These are phyloP conservation scores for Ibycter americanus DNA, from an alignment of 2,797 vertebrate species.

Conservation along the genomic window DNA sequence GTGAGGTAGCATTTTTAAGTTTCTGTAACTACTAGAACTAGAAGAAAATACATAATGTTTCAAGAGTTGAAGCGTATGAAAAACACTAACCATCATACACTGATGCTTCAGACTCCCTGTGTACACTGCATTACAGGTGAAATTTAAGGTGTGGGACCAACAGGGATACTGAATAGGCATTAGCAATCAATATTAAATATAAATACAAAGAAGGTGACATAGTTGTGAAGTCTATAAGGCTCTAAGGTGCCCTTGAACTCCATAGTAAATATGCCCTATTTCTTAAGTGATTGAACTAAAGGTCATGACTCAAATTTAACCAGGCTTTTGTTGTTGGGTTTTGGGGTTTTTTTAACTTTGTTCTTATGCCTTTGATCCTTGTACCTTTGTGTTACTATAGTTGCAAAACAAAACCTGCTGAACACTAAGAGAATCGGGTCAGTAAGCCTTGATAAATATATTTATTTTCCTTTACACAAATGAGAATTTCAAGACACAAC, in stretches of 20 bases:
- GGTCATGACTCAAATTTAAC: not conserved
- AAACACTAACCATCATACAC: not conserved
- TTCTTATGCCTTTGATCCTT: not conserved
- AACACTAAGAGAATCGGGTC: not conserved
- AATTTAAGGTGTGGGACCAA: not conserved
- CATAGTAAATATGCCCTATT: not conserved
- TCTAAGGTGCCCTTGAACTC: not conserved
- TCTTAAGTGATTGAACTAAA: not conserved
- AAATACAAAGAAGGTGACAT: not conserved
- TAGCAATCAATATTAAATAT: not conserved
- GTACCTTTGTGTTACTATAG: not conserved
- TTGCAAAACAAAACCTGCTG: not conserved
- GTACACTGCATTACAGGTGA: not conserved
- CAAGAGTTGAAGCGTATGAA: not conserved
- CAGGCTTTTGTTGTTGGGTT: too few species aligned
- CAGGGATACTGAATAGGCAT: not conserved
- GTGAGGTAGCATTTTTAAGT: not conserved
- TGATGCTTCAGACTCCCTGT: not conserved
- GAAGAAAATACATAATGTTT: not conserved
- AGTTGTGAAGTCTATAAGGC: not conserved
- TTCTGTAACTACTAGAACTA: not conserved
- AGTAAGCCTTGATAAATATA: not conserved
- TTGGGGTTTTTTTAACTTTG: not conserved
- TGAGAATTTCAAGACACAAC: not conserved
- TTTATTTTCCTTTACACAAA: not conserved